These are phyloP conservation scores for Drosophila tsacasi DNA, from an alignment of 1,140 invertebrate species.

Conservation along the genomic window DNA sequence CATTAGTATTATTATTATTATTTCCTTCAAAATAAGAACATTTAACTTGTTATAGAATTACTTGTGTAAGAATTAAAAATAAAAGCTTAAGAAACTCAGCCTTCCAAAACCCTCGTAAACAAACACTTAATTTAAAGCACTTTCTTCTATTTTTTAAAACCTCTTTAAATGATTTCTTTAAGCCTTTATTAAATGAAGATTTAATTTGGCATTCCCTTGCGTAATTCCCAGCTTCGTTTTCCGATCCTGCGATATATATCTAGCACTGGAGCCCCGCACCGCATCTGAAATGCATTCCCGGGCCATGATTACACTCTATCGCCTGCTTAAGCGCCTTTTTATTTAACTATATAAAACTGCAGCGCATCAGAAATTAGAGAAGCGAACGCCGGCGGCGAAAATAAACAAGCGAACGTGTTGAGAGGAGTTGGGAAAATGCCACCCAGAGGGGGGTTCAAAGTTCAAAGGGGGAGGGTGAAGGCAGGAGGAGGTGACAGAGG, in stretches of 20 bases:
- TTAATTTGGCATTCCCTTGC: constrained; percentile 26
- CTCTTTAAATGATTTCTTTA: neutral
- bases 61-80: neutral
- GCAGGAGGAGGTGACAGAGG: constrained; percentile 25
- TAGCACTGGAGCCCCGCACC: neutral
- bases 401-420: constrained; percentile 75
- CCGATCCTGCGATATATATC: constrained; percentile 3
- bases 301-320: constrained; percentile 63
- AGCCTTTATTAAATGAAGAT: constrained; percentile 9
- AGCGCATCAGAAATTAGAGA: constrained; percentile 78
- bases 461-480: constrained; percentile 28
- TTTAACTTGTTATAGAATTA: no score
- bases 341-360: constrained; percentile 80
- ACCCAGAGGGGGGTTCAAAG: constrained; percentile 16
- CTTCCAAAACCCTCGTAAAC: neutral
- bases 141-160: neutral
- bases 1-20: no score
- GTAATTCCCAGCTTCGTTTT: neutral
- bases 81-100: no score
- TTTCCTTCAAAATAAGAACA: no score
- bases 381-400: constrained; percentile 73
- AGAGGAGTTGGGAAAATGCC: neutral
- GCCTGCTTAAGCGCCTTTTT: constrained; percentile 66
- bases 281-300: constrained; percentile 29
- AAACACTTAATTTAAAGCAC: neutral